phyloP scores from a whole-genome alignment of 2,888 invertebrate genomes.

The Heteromyza rotundicornis region DNA sequence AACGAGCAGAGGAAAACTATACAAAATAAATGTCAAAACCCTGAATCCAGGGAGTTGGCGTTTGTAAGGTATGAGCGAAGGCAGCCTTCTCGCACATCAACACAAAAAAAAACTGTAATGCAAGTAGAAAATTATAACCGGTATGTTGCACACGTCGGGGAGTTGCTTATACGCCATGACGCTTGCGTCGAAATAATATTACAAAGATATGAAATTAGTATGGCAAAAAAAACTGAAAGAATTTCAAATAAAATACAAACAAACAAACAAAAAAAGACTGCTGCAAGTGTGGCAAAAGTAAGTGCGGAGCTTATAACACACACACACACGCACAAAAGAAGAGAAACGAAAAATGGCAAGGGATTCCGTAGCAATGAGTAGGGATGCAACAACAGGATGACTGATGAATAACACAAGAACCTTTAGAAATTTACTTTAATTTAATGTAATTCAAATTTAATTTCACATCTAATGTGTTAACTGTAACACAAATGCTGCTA shows the following conservation, averaged over 20 bases:
- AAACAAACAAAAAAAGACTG: neutral
- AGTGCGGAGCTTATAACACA: neutral
- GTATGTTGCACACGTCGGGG: neutral
- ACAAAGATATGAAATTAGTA: conserved; percentile 20
- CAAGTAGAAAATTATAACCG: neutral
- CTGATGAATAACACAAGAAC: conserved; percentile 1
- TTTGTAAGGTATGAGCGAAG: too few species aligned
- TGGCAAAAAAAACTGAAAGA: conserved; percentile 4
- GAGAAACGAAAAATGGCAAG: too few species aligned
- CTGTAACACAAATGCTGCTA: too few species aligned
- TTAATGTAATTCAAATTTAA: neutral
- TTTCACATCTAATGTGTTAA: too few species aligned
- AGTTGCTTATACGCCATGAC: neutral
- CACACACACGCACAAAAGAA: neutral
- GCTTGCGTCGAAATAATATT: conserved; percentile 8
- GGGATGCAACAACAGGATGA: too few species aligned
- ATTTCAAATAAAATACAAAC: neutral
- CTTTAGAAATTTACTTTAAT: neutral
- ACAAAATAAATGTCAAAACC: conserved; percentile 28
- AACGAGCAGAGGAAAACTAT: conserved; percentile 26
- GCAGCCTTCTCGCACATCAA: too few species aligned
- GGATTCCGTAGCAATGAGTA: too few species aligned
- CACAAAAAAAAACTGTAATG: neutral
- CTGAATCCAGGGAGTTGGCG: conserved; percentile 7
- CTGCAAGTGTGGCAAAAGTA: neutral